phyloP scores from a whole-genome alignment of 1,140 invertebrate species.

The Ylistrum balloti region DNA sequence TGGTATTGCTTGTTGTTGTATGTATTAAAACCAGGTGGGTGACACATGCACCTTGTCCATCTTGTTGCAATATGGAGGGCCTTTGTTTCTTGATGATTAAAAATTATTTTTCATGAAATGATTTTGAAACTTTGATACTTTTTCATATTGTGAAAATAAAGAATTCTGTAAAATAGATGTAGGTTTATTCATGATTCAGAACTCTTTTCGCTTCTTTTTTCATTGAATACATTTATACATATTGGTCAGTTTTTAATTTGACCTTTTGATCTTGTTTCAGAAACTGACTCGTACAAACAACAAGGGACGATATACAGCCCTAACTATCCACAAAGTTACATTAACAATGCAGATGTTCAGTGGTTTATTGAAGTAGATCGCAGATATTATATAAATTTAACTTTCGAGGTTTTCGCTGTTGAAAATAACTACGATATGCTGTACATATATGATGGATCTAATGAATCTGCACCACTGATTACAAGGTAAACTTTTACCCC shows the following conservation, averaged over 20 bases:
- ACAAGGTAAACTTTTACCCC: too few relatives aligned
- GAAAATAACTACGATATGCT: neutral
- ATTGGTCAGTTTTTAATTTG: neutral
- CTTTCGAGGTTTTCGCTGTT: neutral
- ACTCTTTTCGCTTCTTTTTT: too few relatives aligned
- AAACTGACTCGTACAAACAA: neutral
- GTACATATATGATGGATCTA: neutral
- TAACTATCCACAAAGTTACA: neutral
- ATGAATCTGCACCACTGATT: neutral
- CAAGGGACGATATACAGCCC: neutral
- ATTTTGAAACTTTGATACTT: too few relatives aligned
- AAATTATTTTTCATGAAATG: too few relatives aligned
- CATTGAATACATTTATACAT: neutral
- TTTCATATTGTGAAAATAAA: too few relatives aligned
- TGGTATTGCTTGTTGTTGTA: too few relatives aligned
- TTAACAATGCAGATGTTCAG: neutral
- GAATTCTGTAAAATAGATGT: too few relatives aligned
- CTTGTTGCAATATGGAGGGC: too few relatives aligned
- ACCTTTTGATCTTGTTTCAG: conserved; percentile 5
- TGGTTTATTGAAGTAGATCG: neutral
- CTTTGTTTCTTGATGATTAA: too few relatives aligned
- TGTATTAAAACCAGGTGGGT: too few relatives aligned
- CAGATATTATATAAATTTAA: neutral
- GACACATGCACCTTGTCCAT: too few relatives aligned
- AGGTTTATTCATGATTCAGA: too few relatives aligned